These are phyloP conservation scores for Vicugna pacos DNA, from an alignment of 2,113 vertebrate genomes.

Conservation along the genomic window DNA sequence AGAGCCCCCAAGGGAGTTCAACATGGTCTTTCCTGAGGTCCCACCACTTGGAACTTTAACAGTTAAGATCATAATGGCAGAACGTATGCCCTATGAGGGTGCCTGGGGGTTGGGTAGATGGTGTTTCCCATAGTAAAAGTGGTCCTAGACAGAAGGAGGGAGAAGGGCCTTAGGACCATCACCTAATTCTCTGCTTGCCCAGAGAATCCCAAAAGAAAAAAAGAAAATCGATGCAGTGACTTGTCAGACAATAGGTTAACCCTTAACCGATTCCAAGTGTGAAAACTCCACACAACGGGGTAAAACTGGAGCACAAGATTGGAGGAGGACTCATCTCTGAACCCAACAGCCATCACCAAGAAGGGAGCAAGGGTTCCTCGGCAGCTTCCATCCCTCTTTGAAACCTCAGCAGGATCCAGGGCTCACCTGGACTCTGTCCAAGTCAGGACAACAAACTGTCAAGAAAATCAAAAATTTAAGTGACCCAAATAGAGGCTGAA, in stretches of 20 bases:
- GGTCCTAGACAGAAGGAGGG: neutral
- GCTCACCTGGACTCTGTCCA: neutral
- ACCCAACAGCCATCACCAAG: neutral
- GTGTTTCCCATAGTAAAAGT: neutral
- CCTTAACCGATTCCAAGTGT: neutral
- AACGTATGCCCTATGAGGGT: neutral
- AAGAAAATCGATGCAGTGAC: neutral
- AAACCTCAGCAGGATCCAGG: neutral
- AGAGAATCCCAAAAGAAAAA: conserved; percentile 45
- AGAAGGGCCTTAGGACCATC: neutral
- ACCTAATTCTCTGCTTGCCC: neutral
- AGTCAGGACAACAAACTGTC: neutral
- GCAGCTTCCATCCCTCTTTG: neutral
- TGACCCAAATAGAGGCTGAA: neutral
- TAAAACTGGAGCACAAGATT: neutral
- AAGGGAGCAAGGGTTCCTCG: neutral
- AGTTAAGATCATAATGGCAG: neutral
- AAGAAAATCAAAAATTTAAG: neutral
- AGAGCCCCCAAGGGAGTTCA: neutral
- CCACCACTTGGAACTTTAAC: neutral
- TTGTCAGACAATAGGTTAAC: neutral
- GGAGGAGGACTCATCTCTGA: neutral
- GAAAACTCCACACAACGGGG: neutral
- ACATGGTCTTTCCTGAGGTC: neutral
- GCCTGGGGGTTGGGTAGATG: neutral